These are phyloP conservation scores for Scylla paramamosain DNA, from an alignment of 1,140 invertebrate species.

Conservation along the genomic window DNA sequence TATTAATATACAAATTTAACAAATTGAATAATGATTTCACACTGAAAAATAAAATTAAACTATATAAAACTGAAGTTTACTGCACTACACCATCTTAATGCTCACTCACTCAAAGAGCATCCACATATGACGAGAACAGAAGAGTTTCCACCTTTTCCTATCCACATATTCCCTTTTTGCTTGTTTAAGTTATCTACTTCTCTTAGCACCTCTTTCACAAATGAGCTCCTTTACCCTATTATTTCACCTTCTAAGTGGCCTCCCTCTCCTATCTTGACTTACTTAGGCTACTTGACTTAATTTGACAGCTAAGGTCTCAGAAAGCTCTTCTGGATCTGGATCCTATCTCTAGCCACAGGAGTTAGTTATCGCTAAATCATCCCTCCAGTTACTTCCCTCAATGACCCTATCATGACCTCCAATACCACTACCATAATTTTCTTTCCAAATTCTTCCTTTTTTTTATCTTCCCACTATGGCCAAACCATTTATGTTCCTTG, in stretches of 20 bases:
- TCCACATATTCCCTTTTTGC: not conserved
- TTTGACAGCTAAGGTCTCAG: not conserved
- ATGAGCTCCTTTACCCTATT: not conserved
- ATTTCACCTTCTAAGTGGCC: not conserved
- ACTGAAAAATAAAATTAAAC: not conserved
- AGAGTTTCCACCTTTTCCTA: not conserved
- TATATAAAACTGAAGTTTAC: not conserved
- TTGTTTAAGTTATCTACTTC: not conserved
- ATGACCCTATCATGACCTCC: no score
- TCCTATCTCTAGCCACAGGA: not conserved
- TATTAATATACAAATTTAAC: not conserved
- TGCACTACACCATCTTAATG: not conserved
- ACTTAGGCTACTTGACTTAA: not conserved
- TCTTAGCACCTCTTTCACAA: not conserved
- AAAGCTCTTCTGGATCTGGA: not conserved
- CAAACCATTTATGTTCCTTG: no score
- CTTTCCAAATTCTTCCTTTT: no score
- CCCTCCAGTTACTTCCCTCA: no score
- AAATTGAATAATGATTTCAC: not conserved
- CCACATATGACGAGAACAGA: not conserved
- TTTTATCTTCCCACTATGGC: no score
- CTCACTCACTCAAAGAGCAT: not conserved
- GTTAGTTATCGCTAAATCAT: not conserved
- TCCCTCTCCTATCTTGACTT: not conserved
- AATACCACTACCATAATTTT: no score